Base-by-base conservation (phyloP, 2,113 vertebrate genomes). In the Alaudala cheleensis region DNA sequence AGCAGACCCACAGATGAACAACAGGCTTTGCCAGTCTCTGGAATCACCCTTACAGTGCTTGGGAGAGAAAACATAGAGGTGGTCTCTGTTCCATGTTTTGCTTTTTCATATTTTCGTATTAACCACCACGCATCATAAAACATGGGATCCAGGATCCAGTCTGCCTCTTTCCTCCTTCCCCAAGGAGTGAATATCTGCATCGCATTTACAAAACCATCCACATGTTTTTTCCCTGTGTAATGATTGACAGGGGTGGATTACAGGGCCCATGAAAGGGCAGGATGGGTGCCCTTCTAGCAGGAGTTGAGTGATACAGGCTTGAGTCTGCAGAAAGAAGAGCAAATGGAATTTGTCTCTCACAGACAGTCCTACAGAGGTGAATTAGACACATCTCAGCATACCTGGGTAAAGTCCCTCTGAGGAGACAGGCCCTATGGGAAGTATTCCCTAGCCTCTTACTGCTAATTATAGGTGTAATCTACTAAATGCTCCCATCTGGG, bases 401-500 rank as follows among this genome's bases (percentile, higher is more conserved):
- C 37, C 15, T 54, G 62, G 15, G 14, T 51, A 54, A 83, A 90
- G 47, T 40, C 33, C 17, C 16, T 71, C 33, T 74, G 64, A 81
- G 45, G 56, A 95, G 33, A 62, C 1, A 82, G 66, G 47, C 51
- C 39, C 44, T 61, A 28, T 0, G 0, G 81, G 54, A 94, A 80
- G 15, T 58, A 83, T 88, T 81, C 40, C 42, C 74, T 50, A 58
- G 58, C 54, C 79, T 86, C 76, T 88, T 93, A 66, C 29, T 70
- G 74, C 79, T 94, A 82, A 80, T 87, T 82, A 81, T 47, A 93
- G 47, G 19, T 83, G 28, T 88, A 80, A 92, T 78, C 60, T 73
- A 60, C 80, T 90, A 81, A 93, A 90, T 74, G 71, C 60, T 81
- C 58, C 76, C 85, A 94, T 90, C 64, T 64, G 85, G 76, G 44